Evolutionary conservation across 2,888 invertebrate species (phyloP), one percentile per base, ranked within the genome.

Genomic region (Leptura quadrifasciata): DNA sequence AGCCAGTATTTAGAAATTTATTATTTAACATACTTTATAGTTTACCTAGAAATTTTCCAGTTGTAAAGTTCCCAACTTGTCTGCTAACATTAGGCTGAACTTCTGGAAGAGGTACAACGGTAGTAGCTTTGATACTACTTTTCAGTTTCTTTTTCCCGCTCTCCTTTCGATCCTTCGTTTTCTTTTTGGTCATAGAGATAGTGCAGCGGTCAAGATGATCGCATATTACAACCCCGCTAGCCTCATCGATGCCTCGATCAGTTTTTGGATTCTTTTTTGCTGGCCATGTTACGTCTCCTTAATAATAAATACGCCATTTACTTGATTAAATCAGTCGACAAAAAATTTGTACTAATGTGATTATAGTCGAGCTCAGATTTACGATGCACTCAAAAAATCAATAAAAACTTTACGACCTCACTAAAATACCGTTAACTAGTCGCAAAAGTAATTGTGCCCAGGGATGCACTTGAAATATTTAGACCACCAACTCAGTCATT

Each of bases 211-310:
- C 87, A 55, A 85, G 75, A 31, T 88, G 86, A 76, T 89, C 87
- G 83, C 92, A 92, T 12, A 87, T 87, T 80, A 92, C 92, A 21
- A 90, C 88, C 0, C 91, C 92, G 35, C 87, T 81, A 0, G 91
- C 91, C 68, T 86, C 85, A 15, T 88, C 88, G 71, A 92, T 90
- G 2, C 92, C 92, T 15, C 88, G 85, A 0, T 88, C 89, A 6
- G 88, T 88, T 74, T 83, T 86, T 54, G 69, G 70, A 83, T 91
- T 90, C 81, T 86, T 81, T 17, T 76, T 77, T 79, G 88, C 86
- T 8, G 88, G 89, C 78, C 90, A 88, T 24, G 83, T 82, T 35
- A 86, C 85, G 63, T 88, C 87, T 68, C 86, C 90, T 90, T 84
- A 63, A 77, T 79, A 64, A 78, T 2, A 31, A 2, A 55, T 18